phyloP scores from a whole-genome alignment of 2,113 vertebrate genomes.

The Catagonus wagneri region DNA sequence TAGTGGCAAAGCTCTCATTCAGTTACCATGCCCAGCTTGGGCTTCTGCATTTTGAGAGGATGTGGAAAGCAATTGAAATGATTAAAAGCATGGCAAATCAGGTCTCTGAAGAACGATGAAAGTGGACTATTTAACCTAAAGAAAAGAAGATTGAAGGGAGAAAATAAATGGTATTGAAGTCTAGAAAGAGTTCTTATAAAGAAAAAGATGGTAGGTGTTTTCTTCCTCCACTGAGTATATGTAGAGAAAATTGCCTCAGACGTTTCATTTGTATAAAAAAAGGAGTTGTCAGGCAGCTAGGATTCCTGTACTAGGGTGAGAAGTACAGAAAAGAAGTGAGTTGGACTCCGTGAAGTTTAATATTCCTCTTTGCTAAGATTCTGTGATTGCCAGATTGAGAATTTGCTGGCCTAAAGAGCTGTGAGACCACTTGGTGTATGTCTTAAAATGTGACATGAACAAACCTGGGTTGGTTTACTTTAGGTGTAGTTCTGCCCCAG shows the following conservation, averaged over 20 bases:
- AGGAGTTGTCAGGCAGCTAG: neutral
- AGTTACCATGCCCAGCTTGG: neutral
- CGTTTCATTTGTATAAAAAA: constrained; percentile 6
- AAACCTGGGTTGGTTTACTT: neutral
- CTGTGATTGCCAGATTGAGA: neutral
- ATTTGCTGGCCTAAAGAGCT: constrained; percentile 33
- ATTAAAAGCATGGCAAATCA: constrained; percentile 76
- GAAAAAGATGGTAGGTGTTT: constrained; percentile 54
- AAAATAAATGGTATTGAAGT: constrained; percentile 67
- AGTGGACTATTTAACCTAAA: constrained; percentile 69
- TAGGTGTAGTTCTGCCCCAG: neutral
- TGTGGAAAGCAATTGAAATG: constrained; percentile 74
- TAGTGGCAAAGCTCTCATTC: constrained; percentile 40
- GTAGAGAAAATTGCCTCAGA: constrained; percentile 50
- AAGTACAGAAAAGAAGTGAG: neutral
- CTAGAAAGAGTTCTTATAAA: constrained; percentile 53
- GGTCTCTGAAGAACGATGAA: constrained; percentile 63
- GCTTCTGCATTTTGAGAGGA: constrained; percentile 65
- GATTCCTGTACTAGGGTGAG: neutral
- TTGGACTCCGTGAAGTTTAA: neutral
- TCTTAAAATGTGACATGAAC: neutral
- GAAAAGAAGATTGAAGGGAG: constrained; percentile 70
- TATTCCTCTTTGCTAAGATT: constrained; percentile 28
- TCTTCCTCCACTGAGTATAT: neutral
- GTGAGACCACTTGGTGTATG: neutral